phyloP scores from a whole-genome alignment of 2,797 vertebrate species.

The Halcyon smyrnensis region DNA sequence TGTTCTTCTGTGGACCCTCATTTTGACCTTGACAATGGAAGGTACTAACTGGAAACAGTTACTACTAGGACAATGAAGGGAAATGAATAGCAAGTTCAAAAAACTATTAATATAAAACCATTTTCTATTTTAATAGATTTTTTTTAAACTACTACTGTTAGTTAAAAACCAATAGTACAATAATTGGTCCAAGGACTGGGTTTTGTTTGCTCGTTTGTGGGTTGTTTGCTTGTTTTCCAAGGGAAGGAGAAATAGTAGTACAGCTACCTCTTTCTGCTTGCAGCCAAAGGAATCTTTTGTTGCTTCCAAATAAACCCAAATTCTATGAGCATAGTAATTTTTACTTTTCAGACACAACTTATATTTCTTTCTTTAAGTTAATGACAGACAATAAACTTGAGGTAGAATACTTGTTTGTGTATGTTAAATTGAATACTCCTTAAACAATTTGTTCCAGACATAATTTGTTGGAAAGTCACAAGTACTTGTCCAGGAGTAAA shows the following conservation, averaged over 20 bases:
- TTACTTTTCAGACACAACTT: neutral
- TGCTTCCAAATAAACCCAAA: neutral
- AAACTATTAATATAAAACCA: neutral
- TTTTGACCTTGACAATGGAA: neutral
- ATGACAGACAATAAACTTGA: neutral
- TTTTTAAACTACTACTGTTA: neutral
- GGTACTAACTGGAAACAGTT: neutral
- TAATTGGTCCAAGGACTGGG: neutral
- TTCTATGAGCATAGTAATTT: neutral
- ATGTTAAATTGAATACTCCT: neutral
- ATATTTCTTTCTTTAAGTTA: neutral
- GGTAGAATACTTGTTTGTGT: neutral
- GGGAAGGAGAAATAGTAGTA: neutral
- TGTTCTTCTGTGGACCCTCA: neutral
- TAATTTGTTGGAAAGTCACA: neutral
- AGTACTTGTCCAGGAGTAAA: neutral
- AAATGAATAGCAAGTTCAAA: neutral
- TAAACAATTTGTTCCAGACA: neutral
- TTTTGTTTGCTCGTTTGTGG: neutral
- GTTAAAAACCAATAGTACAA: neutral
- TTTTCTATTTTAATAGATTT: neutral
- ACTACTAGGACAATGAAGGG: neutral
- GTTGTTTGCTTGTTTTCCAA: neutral
- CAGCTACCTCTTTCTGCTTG: neutral
- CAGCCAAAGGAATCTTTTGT: neutral